phyloP scores from a whole-genome alignment of 2,888 invertebrate species.

The Chrysina gloriosa region DNA sequence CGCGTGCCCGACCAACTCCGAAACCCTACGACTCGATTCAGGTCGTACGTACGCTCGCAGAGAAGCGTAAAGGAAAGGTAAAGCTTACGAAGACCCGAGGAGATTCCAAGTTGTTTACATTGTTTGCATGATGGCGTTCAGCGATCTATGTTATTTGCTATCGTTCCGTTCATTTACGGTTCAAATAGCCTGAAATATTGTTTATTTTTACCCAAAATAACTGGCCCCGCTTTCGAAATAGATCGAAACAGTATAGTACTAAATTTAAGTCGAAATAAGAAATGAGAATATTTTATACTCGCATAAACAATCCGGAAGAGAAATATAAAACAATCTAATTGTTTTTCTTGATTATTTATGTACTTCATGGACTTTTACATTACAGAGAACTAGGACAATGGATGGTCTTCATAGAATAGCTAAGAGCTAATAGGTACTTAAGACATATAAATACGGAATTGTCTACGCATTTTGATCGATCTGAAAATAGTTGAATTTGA shows the following conservation, averaged over 20 bases:
- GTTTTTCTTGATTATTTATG: too few species aligned
- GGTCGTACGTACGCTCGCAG: not conserved
- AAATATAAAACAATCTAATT: too few species aligned
- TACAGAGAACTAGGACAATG: too few species aligned
- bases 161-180: not conserved
- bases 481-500: too few species aligned
- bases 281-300: too few species aligned
- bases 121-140: slow-evolving; percentile 25
- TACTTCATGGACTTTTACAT: too few species aligned
- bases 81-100: slow-evolving; percentile 6
- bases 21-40: slow-evolving; percentile 16
- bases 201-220: not conserved
- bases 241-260: not conserved
- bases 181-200: slow-evolving; percentile 12
- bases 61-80: slow-evolving; percentile 13
- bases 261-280: too few species aligned
- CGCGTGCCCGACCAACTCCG: slow-evolving; percentile 38
- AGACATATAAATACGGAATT: too few species aligned
- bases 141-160: slow-evolving; percentile 10
- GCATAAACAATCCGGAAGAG: too few species aligned
- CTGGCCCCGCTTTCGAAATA: not conserved
- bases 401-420: too few species aligned
- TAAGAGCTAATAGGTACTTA: too few species aligned
- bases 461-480: too few species aligned
- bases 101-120: slow-evolving; percentile 38